phyloP scores from a whole-genome alignment of 2,888 invertebrate genomes.

The Tenthredo notha region DNA sequence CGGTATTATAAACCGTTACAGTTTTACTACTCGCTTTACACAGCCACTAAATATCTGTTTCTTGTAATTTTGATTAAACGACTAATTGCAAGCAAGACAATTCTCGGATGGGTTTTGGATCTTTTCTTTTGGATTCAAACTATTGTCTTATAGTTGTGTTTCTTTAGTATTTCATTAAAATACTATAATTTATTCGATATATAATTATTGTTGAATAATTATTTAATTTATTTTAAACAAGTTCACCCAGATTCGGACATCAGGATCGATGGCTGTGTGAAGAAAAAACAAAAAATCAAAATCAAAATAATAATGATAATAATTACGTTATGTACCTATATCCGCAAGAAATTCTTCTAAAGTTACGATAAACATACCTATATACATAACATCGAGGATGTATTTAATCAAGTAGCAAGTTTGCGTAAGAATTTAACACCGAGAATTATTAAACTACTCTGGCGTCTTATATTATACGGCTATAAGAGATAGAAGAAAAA shows the following conservation, averaged over 20 bases:
- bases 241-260: not conserved
- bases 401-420: not conserved
- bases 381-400: not conserved
- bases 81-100: not conserved
- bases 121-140: too few species aligned
- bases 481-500: not conserved
- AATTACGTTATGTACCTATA: not conserved
- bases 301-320: too few species aligned
- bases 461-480: not conserved
- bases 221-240: not conserved
- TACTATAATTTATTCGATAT: not conserved
- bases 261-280: not conserved
- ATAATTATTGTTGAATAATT: too few species aligned
- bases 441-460: not conserved
- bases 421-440: not conserved
- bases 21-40: not conserved
- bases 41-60: not conserved
- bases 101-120: not conserved
- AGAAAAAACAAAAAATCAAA: too few species aligned
- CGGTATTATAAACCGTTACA: constrained; percentile 9
- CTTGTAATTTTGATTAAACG: not conserved
- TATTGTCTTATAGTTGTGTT: too few species aligned
- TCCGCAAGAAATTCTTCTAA: not conserved
- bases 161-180: not conserved
- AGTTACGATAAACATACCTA: not conserved